Conservation (phyloP, 2,113 vertebrate genomes). For the Hydropotes inermis region DNA sequence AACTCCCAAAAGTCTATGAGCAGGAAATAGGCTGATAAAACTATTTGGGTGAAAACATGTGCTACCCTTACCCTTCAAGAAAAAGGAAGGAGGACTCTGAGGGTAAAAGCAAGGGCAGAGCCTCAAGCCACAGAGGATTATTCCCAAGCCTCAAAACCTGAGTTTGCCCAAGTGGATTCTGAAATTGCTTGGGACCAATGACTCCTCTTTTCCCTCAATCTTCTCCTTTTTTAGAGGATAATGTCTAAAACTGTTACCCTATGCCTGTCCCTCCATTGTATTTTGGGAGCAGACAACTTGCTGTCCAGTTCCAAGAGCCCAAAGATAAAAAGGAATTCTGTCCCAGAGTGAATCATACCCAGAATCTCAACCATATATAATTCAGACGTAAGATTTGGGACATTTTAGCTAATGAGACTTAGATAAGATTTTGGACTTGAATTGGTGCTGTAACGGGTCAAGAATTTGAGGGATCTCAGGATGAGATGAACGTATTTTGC, state of each 20-base stretch:
- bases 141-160: background rate
- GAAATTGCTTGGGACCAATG: background rate
- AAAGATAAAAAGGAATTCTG: background rate
- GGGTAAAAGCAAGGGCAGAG: background rate
- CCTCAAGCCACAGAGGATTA: background rate
- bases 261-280: background rate
- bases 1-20: background rate
- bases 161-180: background rate
- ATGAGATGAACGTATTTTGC: background rate
- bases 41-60: background rate
- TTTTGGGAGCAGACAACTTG: background rate
- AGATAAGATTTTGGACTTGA: background rate
- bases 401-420: background rate
- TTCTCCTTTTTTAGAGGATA: background rate
- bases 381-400: background rate
- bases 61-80: background rate
- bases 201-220: background rate
- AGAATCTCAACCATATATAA: background rate
- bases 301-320: background rate
- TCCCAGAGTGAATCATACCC: background rate
- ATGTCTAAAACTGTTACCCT: background rate
- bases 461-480: background rate
- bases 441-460: background rate
- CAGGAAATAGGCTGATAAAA: background rate
- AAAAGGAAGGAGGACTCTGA: background rate